Percentiles rank a stretch among this genome's conserved stretches.
These are phyloP conservation scores for Steinernema scapterisci DNA, from an alignment of 2,888 invertebrate species.

Conservation along the genomic window DNA sequence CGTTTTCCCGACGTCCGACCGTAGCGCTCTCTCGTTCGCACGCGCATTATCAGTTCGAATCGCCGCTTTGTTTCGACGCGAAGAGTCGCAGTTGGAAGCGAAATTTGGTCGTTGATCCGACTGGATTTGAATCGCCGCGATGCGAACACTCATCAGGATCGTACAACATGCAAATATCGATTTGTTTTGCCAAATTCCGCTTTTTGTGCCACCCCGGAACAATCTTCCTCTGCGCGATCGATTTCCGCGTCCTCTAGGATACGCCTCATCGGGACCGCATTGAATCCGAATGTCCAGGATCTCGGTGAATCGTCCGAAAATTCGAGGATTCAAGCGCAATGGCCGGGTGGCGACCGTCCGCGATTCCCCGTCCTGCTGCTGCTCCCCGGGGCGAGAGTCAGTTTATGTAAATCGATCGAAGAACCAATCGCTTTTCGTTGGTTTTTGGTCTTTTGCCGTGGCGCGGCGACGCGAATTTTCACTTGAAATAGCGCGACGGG, in stretches of 20 bases:
- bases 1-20: slow-evolving; percentile 4
- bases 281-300: neutral
- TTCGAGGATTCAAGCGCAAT: too few relatives aligned
- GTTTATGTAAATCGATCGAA: slow-evolving; percentile 33
- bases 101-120: slow-evolving; percentile 29
- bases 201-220: neutral
- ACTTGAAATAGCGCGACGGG: slow-evolving; percentile 15
- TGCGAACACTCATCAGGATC: neutral
- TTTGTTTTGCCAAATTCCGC: neutral
- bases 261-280: too few relatives aligned
- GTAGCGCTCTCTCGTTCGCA: slow-evolving; percentile 1
- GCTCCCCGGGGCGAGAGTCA: slow-evolving; percentile 20
- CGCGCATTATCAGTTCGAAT: slow-evolving; percentile 17
- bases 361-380: too few relatives aligned
- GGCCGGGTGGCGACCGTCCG: too few relatives aligned
- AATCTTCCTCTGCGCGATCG: neutral
- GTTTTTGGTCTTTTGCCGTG: slow-evolving; percentile 33
- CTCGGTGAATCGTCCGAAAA: too few relatives aligned
- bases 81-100: slow-evolving; percentile 20
- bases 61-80: slow-evolving; percentile 21
- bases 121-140: slow-evolving; percentile 9
- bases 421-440: slow-evolving; percentile 27
- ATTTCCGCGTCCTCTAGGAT: too few relatives aligned
- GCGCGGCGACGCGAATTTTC: slow-evolving; percentile 17
- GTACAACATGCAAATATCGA: neutral